Conservation (phyloP, 2,888 invertebrate species). For the Himalopsyche kuldschensis region DNA sequence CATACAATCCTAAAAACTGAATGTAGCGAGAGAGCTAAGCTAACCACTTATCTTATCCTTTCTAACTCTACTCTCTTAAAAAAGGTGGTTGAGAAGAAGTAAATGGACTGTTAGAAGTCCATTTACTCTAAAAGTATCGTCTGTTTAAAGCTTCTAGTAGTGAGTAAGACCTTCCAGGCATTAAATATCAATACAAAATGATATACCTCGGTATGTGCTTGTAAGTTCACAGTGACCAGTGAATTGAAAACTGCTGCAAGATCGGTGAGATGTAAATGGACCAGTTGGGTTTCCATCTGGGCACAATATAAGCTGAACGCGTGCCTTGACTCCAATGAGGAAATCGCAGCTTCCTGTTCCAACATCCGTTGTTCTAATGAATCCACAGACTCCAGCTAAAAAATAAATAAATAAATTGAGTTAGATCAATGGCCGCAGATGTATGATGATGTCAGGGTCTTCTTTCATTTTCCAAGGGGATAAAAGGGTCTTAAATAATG, state of each 20-base stretch:
- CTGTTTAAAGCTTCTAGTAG: too few species aligned
- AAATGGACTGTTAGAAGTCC: too few species aligned
- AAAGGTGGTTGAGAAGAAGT: too few species aligned
- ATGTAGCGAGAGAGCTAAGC: too few species aligned
- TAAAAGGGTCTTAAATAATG: background rate
- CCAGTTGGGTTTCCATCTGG: slow-evolving; percentile 65
- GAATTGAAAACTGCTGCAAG: slow-evolving; percentile 61
- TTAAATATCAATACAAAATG: background rate
- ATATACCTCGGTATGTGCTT: slow-evolving; percentile 58
- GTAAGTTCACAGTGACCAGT: slow-evolving; percentile 53
- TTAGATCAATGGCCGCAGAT: too few species aligned
- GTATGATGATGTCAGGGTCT: too few species aligned
- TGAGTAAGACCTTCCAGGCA: background rate
- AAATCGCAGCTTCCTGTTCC: slow-evolving; percentile 64
- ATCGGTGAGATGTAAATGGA: slow-evolving; percentile 63
- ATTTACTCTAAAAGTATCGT: too few species aligned
- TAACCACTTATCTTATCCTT: too few species aligned
- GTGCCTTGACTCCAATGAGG: slow-evolving; percentile 62
- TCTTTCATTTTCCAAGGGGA: background rate
- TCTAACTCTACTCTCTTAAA: too few species aligned
- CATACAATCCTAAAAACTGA: too few species aligned
- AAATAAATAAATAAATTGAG: slow-evolving; percentile 4
- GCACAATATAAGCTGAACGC: slow-evolving; percentile 65
- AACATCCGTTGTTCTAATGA: slow-evolving; percentile 64
- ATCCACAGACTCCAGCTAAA: slow-evolving; percentile 63